Evolutionary conservation across 2,797 vertebrate genomes (phyloP).

Genomic region (Sylvia borin): DNA sequence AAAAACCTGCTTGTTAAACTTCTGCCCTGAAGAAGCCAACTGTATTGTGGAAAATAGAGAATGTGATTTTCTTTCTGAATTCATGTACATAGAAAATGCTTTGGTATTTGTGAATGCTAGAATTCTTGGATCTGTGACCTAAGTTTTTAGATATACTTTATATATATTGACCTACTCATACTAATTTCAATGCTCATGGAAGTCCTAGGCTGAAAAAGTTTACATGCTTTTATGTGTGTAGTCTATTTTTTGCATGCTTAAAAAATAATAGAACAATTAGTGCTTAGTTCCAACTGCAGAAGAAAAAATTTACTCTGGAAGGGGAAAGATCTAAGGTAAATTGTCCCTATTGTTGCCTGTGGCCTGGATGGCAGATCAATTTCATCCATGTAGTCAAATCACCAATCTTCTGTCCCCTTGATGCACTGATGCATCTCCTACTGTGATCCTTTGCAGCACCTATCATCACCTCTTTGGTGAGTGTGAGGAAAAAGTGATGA

Average conservation of each 20-base stretch:
- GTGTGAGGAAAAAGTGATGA: background rate
- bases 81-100: background rate
- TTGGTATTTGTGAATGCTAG: background rate
- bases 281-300: background rate
- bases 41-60: background rate
- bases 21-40: background rate
- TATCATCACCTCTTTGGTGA: background rate
- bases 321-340: background rate
- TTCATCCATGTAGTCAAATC: background rate
- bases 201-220: background rate
- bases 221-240: background rate
- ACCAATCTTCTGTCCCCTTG: background rate
- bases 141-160: background rate
- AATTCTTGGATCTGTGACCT: background rate
- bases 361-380: background rate
- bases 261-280: background rate
- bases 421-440: background rate
- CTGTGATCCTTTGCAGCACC: background rate
- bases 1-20: background rate
- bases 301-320: background rate
- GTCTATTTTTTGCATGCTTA: background rate
- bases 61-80: background rate
- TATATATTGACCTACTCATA: background rate
- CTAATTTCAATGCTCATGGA: background rate
- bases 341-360: background rate